Base-by-base conservation (phyloP, 2,888 invertebrate species). In the Taenaris catops region DNA sequence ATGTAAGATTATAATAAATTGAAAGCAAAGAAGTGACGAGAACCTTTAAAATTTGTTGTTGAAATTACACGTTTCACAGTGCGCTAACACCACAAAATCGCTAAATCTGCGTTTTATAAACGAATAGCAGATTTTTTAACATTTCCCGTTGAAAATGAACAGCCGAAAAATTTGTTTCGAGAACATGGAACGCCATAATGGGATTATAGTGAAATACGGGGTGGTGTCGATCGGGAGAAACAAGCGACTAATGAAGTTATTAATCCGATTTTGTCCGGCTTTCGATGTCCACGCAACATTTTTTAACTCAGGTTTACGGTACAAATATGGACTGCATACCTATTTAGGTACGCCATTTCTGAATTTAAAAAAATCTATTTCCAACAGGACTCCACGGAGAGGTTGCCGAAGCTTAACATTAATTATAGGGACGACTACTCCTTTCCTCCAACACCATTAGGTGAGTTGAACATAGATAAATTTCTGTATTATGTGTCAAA, bases 191-290 rank as follows among this genome's bases (percentile, higher is more conserved):
- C 59, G 54, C 55, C 48, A 53, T 80, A 84, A 84, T 73, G 68
- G 83, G 84, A 86, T 86, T 86, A 84, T 63, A 71, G 78, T 80
- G 74, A 81, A 80, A 84, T 80, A 83, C 72, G 63, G 80, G 62
- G 47, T 62, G 64, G 67, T 72, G 72, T 76, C 80, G 72, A 80
- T 83, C 80, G 83, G 63, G 76, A 80, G 79, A 75, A 79, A 81
- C 78, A 73, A 70, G 80, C 74, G 67, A 72, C 75, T 87, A 87
- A 87, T 87, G 76, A 84, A 87, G 86, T 87, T 87, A 84, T 86
- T 86, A 84, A 87, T 87, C 83, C 79, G 69, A 69, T 81, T 80
- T 72, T 64, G 73, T 60, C 59, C 71, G 66, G 76, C 73, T 79
- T 75, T 73, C 71, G 66, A 70, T 68, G 64, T 65, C 54, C 68